These are phyloP conservation scores for Hyphantria cunea DNA, from an alignment of 1,140 invertebrate species.

Conservation along the genomic window DNA sequence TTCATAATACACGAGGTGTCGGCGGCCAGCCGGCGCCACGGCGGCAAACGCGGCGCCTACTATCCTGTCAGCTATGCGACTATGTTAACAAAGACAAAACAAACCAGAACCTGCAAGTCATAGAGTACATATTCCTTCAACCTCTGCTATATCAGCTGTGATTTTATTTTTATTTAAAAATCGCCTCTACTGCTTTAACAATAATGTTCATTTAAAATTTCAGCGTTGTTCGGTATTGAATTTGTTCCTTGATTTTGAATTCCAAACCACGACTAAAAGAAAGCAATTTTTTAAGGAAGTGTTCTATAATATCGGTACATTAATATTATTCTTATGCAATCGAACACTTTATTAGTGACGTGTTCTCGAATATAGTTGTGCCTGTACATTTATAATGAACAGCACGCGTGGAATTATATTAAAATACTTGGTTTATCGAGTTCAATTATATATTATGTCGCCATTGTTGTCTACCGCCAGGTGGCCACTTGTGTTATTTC, in stretches of 20 bases:
- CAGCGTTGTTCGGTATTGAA: slow-evolving; percentile 43
- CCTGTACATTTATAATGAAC: too few relatives aligned
- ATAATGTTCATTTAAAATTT: slow-evolving; percentile 35
- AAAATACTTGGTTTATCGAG: slow-evolving; percentile 5
- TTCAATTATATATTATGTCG: slow-evolving; percentile 33
- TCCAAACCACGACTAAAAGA: slow-evolving; percentile 71
- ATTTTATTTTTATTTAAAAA: slow-evolving; percentile 37
- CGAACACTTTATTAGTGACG: slow-evolving; percentile 3
- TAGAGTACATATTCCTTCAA: slow-evolving; percentile 33
- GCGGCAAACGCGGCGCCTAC: slow-evolving; percentile 73
- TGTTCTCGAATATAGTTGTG: too few relatives aligned
- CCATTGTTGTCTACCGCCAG: slow-evolving; percentile 52
- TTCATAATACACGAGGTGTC: slow-evolving; percentile 79
- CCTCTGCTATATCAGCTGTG: slow-evolving; percentile 51
- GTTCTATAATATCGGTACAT: slow-evolving; percentile 58
- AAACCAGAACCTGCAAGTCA: slow-evolving; percentile 20
- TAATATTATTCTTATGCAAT: slow-evolving; percentile 51
- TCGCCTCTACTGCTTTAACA: slow-evolving; percentile 27
- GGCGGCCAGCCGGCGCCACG: slow-evolving; percentile 75
- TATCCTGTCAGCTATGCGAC: slow-evolving; percentile 62
- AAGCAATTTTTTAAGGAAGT: slow-evolving; percentile 74
- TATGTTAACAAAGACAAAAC: slow-evolving; percentile 31
- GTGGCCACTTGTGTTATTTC: slow-evolving; percentile 47
- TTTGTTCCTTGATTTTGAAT: slow-evolving; percentile 74
- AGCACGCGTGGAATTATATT: too few relatives aligned